Evolutionary conservation across 1,140 invertebrate species (phyloP).

Genomic region (Homalodisca vitripennis): DNA sequence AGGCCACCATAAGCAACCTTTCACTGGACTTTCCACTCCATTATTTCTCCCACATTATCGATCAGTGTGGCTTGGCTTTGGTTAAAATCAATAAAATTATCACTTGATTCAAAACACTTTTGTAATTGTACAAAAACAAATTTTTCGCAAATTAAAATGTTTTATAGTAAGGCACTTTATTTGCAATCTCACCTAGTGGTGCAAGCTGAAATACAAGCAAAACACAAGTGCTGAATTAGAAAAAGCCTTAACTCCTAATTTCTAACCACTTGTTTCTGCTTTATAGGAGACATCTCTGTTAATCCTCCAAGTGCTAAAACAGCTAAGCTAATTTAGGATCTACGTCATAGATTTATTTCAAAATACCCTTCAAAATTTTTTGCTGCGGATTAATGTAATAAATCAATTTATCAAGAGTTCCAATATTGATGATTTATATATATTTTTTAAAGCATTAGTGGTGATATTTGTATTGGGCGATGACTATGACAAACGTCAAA

Average conservation of each 20-base stretch:
- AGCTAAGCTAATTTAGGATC: too few relatives aligned
- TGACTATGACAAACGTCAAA: too few relatives aligned
- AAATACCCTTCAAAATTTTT: too few relatives aligned
- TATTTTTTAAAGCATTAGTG: too few relatives aligned
- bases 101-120: not conserved
- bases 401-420: too few relatives aligned
- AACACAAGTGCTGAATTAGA: not conserved
- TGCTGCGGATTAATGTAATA: too few relatives aligned
- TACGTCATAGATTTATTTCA: too few relatives aligned
- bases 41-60: conserved; percentile 49
- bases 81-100: conserved; percentile 49
- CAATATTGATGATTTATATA: too few relatives aligned
- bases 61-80: conserved; percentile 53
- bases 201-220: not conserved
- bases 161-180: not conserved
- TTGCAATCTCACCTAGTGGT: not conserved
- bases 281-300: too few relatives aligned
- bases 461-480: too few relatives aligned
- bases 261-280: not conserved
- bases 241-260: too few relatives aligned
- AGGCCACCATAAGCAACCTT: conserved; percentile 33
- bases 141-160: not conserved
- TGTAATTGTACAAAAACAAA: not conserved
- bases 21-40: conserved; percentile 45
- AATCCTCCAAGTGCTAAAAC: too few relatives aligned